phyloP scores from a whole-genome alignment of 1,140 invertebrate genomes.

The Hyposmocoma kahamanoa region DNA sequence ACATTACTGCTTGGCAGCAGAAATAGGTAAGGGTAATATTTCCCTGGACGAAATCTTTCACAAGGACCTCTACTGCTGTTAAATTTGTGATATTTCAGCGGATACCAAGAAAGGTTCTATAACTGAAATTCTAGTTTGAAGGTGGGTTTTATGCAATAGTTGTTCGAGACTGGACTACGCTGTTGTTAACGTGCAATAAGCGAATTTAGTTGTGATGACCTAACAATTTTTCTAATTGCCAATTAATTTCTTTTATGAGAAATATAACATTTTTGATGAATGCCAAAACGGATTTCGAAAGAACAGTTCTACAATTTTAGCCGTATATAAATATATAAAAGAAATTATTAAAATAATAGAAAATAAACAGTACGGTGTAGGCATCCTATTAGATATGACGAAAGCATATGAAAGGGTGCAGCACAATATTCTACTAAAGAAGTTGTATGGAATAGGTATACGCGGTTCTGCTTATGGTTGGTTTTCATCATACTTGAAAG shows the following conservation, averaged over 20 bases:
- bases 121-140: too few relatives aligned
- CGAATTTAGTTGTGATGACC: too few relatives aligned
- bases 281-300: conserved; percentile 4
- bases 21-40: too few relatives aligned
- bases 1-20: too few relatives aligned
- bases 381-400: neutral
- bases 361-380: neutral
- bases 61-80: too few relatives aligned
- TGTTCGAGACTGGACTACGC: too few relatives aligned
- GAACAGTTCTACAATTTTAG: conserved; percentile 4
- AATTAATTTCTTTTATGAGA: conserved; percentile 8
- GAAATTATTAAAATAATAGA: neutral
- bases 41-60: too few relatives aligned
- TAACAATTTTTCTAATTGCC: too few relatives aligned
- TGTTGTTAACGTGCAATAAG: too few relatives aligned
- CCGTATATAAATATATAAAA: conserved; percentile 4
- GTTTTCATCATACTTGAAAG: neutral
- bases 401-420: neutral
- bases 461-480: neutral
- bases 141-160: too few relatives aligned
- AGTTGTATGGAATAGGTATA: neutral
- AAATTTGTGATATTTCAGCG: too few relatives aligned
- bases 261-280: conserved; percentile 7
- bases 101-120: too few relatives aligned
- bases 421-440: neutral